phyloP scores from a whole-genome alignment of 2,797 vertebrate genomes.

The Melanotaenia pygmaea region DNA sequence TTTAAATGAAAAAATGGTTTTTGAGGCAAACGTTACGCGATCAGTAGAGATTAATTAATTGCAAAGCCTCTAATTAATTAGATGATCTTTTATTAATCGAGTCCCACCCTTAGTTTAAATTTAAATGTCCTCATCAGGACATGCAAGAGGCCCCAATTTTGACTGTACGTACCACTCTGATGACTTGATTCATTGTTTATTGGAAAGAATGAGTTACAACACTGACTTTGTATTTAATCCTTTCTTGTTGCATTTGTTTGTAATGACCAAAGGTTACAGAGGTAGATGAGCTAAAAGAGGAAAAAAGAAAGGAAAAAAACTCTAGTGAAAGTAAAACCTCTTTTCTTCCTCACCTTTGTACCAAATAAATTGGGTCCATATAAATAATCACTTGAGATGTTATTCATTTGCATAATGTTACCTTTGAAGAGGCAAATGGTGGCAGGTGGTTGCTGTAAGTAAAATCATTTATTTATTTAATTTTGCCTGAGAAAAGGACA shows the following conservation, averaged over 20 bases:
- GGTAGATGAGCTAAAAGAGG: neutral
- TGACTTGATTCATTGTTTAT: neutral
- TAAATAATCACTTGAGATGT: slow-evolving; percentile 50
- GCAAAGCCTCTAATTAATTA: no score
- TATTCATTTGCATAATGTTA: slow-evolving; percentile 65
- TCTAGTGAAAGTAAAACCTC: neutral
- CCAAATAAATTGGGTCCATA: slow-evolving; percentile 22
- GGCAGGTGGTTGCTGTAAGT: slow-evolving; percentile 20
- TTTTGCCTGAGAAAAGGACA: slow-evolving; percentile 46
- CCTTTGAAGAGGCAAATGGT: slow-evolving; percentile 37
- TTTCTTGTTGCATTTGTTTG: slow-evolving; percentile 1
- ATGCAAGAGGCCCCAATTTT: neutral
- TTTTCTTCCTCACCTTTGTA: slow-evolving; percentile 1
- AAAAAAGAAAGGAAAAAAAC: neutral
- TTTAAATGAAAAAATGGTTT: no score
- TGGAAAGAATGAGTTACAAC: no score
- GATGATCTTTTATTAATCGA: no score
- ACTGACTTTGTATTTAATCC: neutral
- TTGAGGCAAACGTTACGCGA: no score
- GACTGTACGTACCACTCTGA: neutral
- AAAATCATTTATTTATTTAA: slow-evolving; percentile 23
- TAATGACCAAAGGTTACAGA: slow-evolving; percentile 1
- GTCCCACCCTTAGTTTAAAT: no score
- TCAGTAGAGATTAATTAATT: no score
- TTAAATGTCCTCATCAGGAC: neutral